Percentiles rank a stretch among this genome's conserved stretches.
Conservation (phyloP, 2,797 vertebrate genomes). For the Trachops cirrhosus region DNA sequence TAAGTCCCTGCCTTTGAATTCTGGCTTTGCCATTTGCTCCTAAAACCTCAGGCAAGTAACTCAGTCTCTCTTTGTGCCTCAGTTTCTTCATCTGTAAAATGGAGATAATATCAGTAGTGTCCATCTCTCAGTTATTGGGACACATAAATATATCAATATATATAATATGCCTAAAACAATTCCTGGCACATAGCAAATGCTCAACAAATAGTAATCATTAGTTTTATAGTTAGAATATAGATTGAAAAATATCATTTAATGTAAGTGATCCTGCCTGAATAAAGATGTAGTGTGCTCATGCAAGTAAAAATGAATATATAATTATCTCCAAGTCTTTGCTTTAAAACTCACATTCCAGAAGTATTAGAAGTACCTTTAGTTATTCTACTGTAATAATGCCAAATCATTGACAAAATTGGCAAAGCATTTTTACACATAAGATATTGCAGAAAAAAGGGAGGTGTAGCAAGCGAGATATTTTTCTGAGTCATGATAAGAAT, state of each 20-base stretch:
- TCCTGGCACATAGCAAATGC: background rate
- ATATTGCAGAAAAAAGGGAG: background rate
- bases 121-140: background rate
- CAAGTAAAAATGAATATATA: background rate
- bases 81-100: constrained; percentile 29
- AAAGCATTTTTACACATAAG: constrained; percentile 2
- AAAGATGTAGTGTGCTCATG: background rate
- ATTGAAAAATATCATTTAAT: constrained; percentile 6
- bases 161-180: background rate
- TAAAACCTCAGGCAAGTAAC: background rate
- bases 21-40: background rate
- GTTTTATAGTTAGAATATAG: background rate
- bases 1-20: background rate
- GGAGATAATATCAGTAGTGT: background rate
- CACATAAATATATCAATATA: background rate
- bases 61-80: background rate
- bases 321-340: constrained; percentile 6
- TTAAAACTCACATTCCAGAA: constrained; percentile 9
- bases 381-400: background rate
- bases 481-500: background rate
- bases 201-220: background rate
- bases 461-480: background rate
- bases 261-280: background rate
- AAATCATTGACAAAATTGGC: background rate
- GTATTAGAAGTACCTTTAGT: background rate